Evolutionary conservation across 2,888 invertebrate genomes (phyloP), one percentile per base, ranked within the genome.

Genomic region (Apoderus coryli): DNA sequence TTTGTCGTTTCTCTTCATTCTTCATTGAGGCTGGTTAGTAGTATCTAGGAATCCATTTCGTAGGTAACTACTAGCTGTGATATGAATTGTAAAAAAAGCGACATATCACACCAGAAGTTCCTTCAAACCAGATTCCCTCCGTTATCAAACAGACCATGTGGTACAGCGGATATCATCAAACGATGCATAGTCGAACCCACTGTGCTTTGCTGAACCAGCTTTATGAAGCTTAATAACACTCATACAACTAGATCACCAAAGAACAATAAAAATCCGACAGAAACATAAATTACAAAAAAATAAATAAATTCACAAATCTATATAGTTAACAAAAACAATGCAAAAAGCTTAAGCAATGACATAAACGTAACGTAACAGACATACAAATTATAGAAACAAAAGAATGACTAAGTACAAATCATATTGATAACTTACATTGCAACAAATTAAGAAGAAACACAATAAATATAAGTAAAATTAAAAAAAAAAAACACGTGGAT

Each of bases 61-160:
- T 56, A 57, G 57, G 59, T 58, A 58, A 59, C 59, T 57, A 57
- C 56, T 57, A 57, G 58, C 59, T 59, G 59, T 59, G 59, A 59
- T 59, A 59, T 50, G 52, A 48, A 45, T 36, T 37, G 45, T n/a
- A n/a, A n/a, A n/a, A 3, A 37, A 53, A 49, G 39, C 44, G 38
- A 55, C 57, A 58, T 56, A 57, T 58, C 59, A 58, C 59, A 59
- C 57, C 59, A 56, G 56, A 46, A 58, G 59, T 58, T 58, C 59
- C 59, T 58, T 57, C 55, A 56, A 59, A 51, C 52, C 54, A 54
- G 54, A 54, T 51, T 55, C 55, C 55, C 54, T 47, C n/a, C 11
- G 4, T 11, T 7, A 27, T 4, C 7, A 14, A n/a, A 11, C 10
- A 14, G n/a, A 12, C 16, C 19, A 22, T 3, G n/a, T 3, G 4